Evolutionary conservation across 2,797 vertebrate genomes (phyloP).

Genomic region (Acrocephalus scirpaceus): DNA sequence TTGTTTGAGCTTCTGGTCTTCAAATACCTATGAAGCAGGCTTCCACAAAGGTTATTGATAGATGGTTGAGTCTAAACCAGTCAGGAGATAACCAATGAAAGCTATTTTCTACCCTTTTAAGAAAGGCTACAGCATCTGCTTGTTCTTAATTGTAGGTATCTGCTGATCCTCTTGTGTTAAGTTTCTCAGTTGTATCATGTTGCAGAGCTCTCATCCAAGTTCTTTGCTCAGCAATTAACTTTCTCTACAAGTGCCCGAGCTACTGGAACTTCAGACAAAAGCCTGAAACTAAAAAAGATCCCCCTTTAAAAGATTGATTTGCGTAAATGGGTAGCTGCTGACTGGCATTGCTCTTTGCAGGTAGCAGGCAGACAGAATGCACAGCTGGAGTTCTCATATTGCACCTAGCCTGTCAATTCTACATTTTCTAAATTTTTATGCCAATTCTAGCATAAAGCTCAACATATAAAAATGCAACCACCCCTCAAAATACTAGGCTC

Average conservation of each 20-base stretch:
- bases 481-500: background rate
- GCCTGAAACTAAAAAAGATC: background rate
- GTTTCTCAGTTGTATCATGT: background rate
- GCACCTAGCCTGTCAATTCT: background rate
- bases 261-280: background rate
- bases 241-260: background rate
- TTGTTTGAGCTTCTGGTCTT: background rate
- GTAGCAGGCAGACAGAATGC: background rate
- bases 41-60: background rate
- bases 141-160: background rate
- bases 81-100: background rate
- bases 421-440: background rate
- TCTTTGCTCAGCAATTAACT: background rate
- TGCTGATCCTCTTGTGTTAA: background rate
- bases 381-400: background rate
- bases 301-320: background rate
- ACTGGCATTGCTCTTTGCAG: background rate
- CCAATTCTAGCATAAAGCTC: background rate
- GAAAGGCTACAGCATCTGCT: background rate
- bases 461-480: background rate
- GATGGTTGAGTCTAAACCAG: background rate
- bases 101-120: background rate
- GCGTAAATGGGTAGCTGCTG: background rate
- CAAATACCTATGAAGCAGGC: background rate
- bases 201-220: background rate